A percentile compares a stretch with the other conserved stretches of the same genome.
Evolutionary conservation across 2,888 invertebrate genomes (phyloP).

Genomic region (Nebria salina): DNA sequence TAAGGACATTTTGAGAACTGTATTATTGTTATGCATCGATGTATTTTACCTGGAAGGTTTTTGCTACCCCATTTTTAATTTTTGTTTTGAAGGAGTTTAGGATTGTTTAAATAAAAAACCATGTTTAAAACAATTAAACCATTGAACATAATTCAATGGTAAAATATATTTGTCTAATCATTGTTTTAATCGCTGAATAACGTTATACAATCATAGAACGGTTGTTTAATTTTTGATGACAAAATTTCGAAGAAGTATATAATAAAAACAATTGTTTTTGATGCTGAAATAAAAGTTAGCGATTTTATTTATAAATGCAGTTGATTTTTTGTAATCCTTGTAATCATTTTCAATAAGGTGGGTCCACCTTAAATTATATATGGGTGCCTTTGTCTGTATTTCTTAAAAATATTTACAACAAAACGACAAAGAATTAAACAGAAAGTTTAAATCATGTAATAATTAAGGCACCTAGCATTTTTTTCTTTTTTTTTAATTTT

Average conservation of each 20-base stretch:
- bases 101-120: not conserved
- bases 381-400: slow-evolving; percentile 41
- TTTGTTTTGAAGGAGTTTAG: not conserved
- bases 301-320: slow-evolving; percentile 8
- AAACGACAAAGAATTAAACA: slow-evolving; percentile 41
- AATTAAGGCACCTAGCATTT: slow-evolving; percentile 42
- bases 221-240: slow-evolving; percentile 36
- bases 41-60: too few relatives aligned
- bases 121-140: slow-evolving; percentile 44
- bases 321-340: slow-evolving; percentile 21
- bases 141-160: slow-evolving; percentile 43
- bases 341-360: slow-evolving; percentile 19
- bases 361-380: not conserved
- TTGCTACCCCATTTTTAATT: too few relatives aligned
- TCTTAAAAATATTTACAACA: slow-evolving; percentile 43
- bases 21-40: too few relatives aligned
- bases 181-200: slow-evolving; percentile 40
- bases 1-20: too few relatives aligned
- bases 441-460: slow-evolving; percentile 29
- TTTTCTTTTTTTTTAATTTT: not conserved
- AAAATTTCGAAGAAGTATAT: slow-evolving; percentile 9
- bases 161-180: slow-evolving; percentile 46
- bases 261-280: not conserved
- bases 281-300: not conserved
- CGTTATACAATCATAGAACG: slow-evolving; percentile 32